A percentile compares a stretch with the other conserved stretches of the same genome.
Conservation (phyloP, 1,140 invertebrate genomes). For the Anadara kagoshimensis region DNA sequence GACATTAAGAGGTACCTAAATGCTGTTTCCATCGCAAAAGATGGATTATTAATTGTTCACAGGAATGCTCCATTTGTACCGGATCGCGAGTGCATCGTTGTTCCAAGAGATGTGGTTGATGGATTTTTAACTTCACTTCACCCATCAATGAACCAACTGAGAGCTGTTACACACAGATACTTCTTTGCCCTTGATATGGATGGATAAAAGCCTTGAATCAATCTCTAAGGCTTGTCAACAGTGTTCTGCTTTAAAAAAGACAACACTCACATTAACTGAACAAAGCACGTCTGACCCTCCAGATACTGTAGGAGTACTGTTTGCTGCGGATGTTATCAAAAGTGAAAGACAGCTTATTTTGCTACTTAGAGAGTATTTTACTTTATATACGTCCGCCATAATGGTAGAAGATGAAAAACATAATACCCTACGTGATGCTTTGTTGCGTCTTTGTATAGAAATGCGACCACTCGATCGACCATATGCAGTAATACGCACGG, state of each 20-base stretch:
- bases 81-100: slow-evolving; percentile 36
- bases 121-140: slow-evolving; percentile 40
- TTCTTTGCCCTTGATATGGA: slow-evolving; percentile 48
- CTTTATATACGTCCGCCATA: slow-evolving; percentile 27
- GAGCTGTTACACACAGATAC: slow-evolving; percentile 22
- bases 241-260: slow-evolving; percentile 30
- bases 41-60: slow-evolving; percentile 33
- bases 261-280: slow-evolving; percentile 17
- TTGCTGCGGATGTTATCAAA: slow-evolving; percentile 35
- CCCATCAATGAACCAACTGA: slow-evolving; percentile 32
- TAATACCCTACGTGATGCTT: slow-evolving; percentile 14
- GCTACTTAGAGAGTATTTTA: slow-evolving; percentile 31
- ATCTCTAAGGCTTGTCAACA: slow-evolving; percentile 34
- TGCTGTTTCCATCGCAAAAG: slow-evolving; percentile 18
- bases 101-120: slow-evolving; percentile 35
- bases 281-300: slow-evolving; percentile 36
- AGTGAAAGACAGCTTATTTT: slow-evolving; percentile 31
- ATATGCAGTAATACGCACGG: slow-evolving; percentile 37
- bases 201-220: slow-evolving; percentile 34
- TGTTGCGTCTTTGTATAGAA: slow-evolving; percentile 22
- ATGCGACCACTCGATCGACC: slow-evolving; percentile 35
- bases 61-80: slow-evolving; percentile 11
- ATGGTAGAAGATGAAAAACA: slow-evolving; percentile 18
- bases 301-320: slow-evolving; percentile 23
- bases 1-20: slow-evolving; percentile 43